Percentiles rank a stretch among this genome's conserved stretches.
Evolutionary conservation across 1,140 invertebrate species (phyloP).

Genomic region (Lucilia sericata): DNA sequence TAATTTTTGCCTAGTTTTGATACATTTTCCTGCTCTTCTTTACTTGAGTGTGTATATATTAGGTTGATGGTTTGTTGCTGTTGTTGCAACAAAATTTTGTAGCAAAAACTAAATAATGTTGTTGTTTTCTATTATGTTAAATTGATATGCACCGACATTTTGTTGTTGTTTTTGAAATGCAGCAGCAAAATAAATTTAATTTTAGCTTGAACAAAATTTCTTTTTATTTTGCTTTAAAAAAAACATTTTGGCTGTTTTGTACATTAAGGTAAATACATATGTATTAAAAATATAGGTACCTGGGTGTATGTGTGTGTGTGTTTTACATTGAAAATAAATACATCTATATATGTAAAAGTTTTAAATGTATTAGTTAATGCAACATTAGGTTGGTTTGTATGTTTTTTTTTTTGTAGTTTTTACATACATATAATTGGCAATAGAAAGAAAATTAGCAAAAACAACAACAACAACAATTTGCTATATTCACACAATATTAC

Average conservation of each 20-base stretch:
- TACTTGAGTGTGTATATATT: too few species aligned
- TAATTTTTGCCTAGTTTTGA: constrained; percentile 25
- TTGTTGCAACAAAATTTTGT: too few species aligned
- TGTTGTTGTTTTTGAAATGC: too few species aligned
- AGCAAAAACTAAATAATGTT: too few species aligned
- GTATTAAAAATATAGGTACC: neutral
- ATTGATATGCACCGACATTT: too few species aligned
- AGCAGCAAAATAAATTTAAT: too few species aligned
- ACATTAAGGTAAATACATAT: constrained; percentile 18
- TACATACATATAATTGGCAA: constrained; percentile 10
- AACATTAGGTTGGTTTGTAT: constrained; percentile 9
- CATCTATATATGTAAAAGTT: too few species aligned
- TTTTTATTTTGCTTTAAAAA: too few species aligned
- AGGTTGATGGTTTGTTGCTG: too few species aligned
- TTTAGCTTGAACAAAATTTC: too few species aligned
- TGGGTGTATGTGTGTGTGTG: neutral
- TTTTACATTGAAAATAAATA: neutral
- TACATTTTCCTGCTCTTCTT: too few species aligned
- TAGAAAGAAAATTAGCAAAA: constrained; percentile 5
- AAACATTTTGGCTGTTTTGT: neutral
- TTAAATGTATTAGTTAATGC: constrained; percentile 10
- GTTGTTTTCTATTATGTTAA: too few species aligned
- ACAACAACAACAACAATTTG: neutral
- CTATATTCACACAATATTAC: neutral
- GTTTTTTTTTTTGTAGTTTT: neutral